Evolutionary conservation across 2,888 invertebrate genomes (phyloP), one percentile per base, ranked within the genome.

Genomic region (Hirtodrosophila confusa): DNA sequence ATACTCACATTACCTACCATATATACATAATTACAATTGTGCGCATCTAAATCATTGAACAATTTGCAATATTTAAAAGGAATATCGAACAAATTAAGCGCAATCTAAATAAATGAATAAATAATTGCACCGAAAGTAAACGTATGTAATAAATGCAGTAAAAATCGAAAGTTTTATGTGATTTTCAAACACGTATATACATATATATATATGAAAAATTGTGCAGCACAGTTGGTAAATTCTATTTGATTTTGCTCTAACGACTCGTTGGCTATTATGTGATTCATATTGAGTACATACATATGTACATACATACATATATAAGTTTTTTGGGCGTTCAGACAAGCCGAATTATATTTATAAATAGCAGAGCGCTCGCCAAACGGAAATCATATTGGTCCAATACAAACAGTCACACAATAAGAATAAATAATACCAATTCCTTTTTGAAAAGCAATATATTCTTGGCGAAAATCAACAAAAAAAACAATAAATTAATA

Each of bases 351-450:
- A 76, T 80, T 63, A 77, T 69, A 65, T 88, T 87, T 82, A 82
- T 80, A 88, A 82, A 82, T 82, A 82, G 80, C 57, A 51, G 44
- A 78, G 60, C 65, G 75, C 58, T 78, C 55, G 53, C 37, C 58
- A 63, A 78, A 75, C 80, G 80, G 83, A 80, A 80, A 87, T 87
- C 80, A 80, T 80, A 85, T 87, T 79, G 66, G 60, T 65, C 67
- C 73, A 69, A 73, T 45, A 62, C 73, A 71, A 72, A 56, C 11
- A 62, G 62, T 56, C 71, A 56, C 53, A 43, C 44, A 44, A 56
- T 58, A 53, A 41, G 11, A 56, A 75, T 60, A 80, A 84, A 86
- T 64, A 70, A 73, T 64, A 58, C 45, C 43, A 68, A 77, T 61
- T 55, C 35, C 43, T 61, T 61, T 65, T 61, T 65, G 53, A 56